Evolutionary conservation across 2,888 invertebrate species (phyloP).

Genomic region (Atrina japonica): DNA sequence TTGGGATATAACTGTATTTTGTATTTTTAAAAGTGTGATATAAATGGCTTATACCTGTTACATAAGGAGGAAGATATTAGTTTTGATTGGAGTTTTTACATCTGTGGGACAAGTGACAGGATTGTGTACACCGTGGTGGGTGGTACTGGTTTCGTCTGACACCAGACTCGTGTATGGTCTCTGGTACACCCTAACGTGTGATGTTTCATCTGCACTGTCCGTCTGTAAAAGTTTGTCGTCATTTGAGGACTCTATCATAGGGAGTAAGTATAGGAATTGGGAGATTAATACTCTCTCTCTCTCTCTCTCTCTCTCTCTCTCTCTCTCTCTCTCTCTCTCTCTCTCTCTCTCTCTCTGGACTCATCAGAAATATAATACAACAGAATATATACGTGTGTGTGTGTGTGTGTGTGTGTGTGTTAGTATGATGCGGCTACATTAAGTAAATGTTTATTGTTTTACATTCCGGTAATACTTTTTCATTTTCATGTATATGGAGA

Average conservation of each 20-base stretch:
- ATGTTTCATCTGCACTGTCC: constrained; percentile 31
- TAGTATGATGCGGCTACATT: too few relatives aligned
- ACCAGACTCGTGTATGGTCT: constrained; percentile 27
- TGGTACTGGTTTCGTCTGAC: constrained; percentile 16
- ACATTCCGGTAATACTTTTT: too few relatives aligned
- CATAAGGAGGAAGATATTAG: constrained; percentile 30
- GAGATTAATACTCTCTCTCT: background rate
- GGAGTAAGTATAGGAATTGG: constrained; percentile 14
- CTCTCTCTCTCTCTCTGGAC: constrained; percentile 19
- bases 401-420: too few relatives aligned
- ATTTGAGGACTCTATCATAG: constrained; percentile 7
- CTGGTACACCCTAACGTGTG: constrained; percentile 33
- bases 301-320: background rate
- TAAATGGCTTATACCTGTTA: too few relatives aligned
- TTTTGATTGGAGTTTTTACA: constrained; percentile 28
- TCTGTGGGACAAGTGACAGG: constrained; percentile 30
- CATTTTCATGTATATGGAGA: too few relatives aligned
- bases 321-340: constrained; percentile 1
- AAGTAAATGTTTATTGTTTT: too few relatives aligned
- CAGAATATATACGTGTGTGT: too few relatives aligned
- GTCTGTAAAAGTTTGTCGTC: constrained; percentile 21
- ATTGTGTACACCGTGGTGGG: constrained; percentile 31
- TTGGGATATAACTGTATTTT: too few relatives aligned
- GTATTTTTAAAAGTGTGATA: too few relatives aligned
- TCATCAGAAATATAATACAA: too few relatives aligned